Conservation (phyloP, 2,888 invertebrate species). For the Lepidocyrtinus sp. region DNA sequence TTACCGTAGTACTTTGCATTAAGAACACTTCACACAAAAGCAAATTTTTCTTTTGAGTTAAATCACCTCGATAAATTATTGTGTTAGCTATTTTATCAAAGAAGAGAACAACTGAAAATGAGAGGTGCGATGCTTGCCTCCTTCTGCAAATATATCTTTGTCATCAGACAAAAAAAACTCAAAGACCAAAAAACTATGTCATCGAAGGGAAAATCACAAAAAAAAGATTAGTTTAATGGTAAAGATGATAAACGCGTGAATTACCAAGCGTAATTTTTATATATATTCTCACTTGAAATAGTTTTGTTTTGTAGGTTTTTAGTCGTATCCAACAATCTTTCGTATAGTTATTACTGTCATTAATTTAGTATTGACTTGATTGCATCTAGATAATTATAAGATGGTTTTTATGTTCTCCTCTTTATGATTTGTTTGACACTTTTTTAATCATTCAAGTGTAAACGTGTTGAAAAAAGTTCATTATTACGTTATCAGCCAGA, state of each 20-base stretch:
- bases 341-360: too few relatives aligned
- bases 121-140: background rate
- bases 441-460: constrained; percentile 26
- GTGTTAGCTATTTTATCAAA: background rate
- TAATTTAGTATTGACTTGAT: background rate
- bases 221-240: background rate
- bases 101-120: background rate
- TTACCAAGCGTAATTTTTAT: background rate
- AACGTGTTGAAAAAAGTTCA: constrained; percentile 2
- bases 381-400: background rate
- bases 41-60: background rate
- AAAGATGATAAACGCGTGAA: background rate
- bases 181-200: constrained; percentile 22
- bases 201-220: constrained; percentile 31
- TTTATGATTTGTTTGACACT: constrained; percentile 20
- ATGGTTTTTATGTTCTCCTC: background rate
- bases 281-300: background rate
- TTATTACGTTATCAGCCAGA: background rate
- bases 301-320: background rate
- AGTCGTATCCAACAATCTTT: background rate
- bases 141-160: background rate
- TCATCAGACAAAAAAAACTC: background rate
- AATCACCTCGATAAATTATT: background rate
- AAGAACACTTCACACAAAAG: too few relatives aligned
- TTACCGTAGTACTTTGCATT: too few relatives aligned